phyloP scores from a whole-genome alignment of 2,113 vertebrate species.

The Stictonetta naevosa region DNA sequence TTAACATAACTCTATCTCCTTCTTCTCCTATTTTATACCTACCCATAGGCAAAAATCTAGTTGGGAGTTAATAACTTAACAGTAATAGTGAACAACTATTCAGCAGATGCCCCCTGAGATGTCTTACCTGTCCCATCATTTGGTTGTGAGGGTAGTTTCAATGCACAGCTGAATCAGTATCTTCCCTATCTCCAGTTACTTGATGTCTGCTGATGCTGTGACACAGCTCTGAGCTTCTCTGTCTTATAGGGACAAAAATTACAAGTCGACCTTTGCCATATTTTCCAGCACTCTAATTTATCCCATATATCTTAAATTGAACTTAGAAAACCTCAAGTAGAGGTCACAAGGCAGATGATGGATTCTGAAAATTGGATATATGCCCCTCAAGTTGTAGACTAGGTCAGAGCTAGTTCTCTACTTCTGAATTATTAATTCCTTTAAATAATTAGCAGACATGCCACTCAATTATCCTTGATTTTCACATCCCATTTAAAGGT shows the following conservation, averaged over 20 bases:
- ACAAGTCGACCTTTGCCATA: neutral
- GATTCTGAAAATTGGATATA: neutral
- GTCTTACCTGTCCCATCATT: neutral
- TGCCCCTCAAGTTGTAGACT: neutral
- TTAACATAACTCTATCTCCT: neutral
- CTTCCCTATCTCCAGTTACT: neutral
- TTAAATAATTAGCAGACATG: constrained; percentile 72
- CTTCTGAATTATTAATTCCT: constrained; percentile 61
- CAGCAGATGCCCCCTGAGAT: no score
- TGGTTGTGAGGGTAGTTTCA: neutral
- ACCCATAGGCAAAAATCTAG: neutral
- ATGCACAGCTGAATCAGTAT: no score
- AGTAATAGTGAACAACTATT: neutral
- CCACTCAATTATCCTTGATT: constrained; percentile 70
- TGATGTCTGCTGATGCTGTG: neutral
- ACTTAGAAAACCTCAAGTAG: neutral
- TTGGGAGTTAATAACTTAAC: neutral
- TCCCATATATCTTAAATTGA: neutral
- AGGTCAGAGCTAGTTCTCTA: constrained; percentile 17
- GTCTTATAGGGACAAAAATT: neutral
- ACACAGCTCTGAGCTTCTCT: neutral
- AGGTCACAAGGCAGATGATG: constrained; percentile 7
- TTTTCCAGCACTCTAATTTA: constrained; percentile 18
- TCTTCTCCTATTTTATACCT: neutral
- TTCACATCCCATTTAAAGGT: constrained; percentile 73